A percentile compares a stretch with the other conserved stretches of the same genome.
These are phyloP conservation scores for Chymomyza fuscimana DNA, from an alignment of 2,888 invertebrate genomes.

Conservation along the genomic window DNA sequence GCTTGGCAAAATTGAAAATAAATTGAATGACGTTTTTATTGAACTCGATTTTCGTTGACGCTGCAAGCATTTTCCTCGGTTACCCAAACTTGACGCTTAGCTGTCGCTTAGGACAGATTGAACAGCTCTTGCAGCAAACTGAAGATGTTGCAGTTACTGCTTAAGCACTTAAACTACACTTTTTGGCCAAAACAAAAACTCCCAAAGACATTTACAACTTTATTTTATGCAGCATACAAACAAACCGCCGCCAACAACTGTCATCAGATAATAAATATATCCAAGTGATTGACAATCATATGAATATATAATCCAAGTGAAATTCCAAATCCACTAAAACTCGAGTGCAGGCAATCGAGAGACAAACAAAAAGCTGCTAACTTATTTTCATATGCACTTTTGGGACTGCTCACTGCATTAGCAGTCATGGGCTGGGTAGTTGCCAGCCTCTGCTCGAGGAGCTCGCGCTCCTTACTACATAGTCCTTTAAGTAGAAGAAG, in stretches of 20 bases:
- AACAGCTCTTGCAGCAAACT: background rate
- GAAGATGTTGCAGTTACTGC: slow-evolving; percentile 2
- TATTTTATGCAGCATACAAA: background rate
- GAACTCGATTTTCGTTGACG: slow-evolving; percentile 66
- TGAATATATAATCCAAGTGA: slow-evolving; percentile 59
- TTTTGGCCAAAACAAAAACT: background rate
- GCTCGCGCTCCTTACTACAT: background rate
- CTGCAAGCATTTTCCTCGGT: slow-evolving; percentile 37
- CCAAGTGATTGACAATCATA: slow-evolving; percentile 58
- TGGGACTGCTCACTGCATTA: slow-evolving; percentile 54
- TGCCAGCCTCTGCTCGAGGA: too few relatives aligned
- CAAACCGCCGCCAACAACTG: slow-evolving; percentile 6
- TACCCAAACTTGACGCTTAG: slow-evolving; percentile 65
- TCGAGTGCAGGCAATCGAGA: slow-evolving; percentile 16
- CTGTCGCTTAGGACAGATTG: slow-evolving; percentile 40
- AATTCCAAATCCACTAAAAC: slow-evolving; percentile 40
- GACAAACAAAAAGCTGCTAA: slow-evolving; percentile 10
- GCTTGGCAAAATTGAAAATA: slow-evolving; percentile 71
- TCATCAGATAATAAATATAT: slow-evolving; percentile 12
- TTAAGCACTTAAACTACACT: background rate
- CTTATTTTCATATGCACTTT: slow-evolving; percentile 53
- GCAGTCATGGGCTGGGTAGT: slow-evolving; percentile 23
- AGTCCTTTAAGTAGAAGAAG: background rate
- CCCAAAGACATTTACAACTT: background rate
- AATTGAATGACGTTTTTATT: slow-evolving; percentile 74